Evolutionary conservation across 2,113 vertebrate species (phyloP), one percentile per base, ranked within the genome.

Genomic region (Desmodus rotundus): DNA sequence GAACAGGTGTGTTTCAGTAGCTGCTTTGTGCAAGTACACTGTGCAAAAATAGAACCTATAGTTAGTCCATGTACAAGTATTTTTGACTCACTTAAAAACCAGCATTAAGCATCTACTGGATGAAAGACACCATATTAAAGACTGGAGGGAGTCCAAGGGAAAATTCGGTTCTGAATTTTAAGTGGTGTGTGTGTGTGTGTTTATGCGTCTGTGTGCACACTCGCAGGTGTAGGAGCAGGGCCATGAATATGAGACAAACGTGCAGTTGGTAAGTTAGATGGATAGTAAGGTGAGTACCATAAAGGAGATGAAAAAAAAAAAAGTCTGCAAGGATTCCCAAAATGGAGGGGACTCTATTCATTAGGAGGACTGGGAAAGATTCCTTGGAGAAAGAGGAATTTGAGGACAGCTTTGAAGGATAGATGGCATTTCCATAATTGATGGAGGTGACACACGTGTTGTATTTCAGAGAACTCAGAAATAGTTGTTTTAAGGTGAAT

Each of bases 81-180:
- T n/a, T 80, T 73, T 20, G 68, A 70, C 28, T 38, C 33, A 68
- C 11, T 74, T 89, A 47, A 83, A 95, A 88, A 20, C 2, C 31
- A 47, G 10, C 33, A 58, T 56, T 93, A 76, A 88, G 58, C 20
- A 82, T 80, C 74, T 70, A 80, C 19, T 74, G 6, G 76, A 31
- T 86, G 54, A 73, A 88, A 85, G 43, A 61, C 0, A 61, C 54
- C 0, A 0, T 56, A 17, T 86, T 93, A 80, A 92, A 87, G 41
- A 73, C 26, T 7, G 12, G 47, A 65, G 12, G 65, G 4, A 41
- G 63, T 68, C 15, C 31, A 33, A 28, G 45, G 11, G 78, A 96
- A 95, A 93, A 33, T 28, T 43, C 4, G 70, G 36, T 33, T 88
- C 61, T 41, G 50, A 45, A 84, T 94, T 86, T 72, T 91, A 91